A percentile compares a stretch with the other conserved stretches of the same genome.
Conservation (phyloP, 1,140 invertebrate genomes). For the Nasonia vitripennis region DNA sequence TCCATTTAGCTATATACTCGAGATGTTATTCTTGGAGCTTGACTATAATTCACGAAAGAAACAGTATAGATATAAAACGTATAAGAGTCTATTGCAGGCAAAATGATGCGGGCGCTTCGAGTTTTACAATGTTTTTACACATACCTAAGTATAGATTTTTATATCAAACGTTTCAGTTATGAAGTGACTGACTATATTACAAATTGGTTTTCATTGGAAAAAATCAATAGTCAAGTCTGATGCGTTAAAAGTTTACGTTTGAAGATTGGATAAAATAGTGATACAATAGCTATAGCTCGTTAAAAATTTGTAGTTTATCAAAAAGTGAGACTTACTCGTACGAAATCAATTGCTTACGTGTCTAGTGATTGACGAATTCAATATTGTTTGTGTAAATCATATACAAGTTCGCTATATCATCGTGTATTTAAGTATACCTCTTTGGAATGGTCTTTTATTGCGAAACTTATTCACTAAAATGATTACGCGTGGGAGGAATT, state of each 20-base stretch:
- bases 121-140: background rate
- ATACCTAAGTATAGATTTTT: background rate
- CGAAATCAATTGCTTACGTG: background rate
- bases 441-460: background rate
- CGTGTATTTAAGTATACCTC: background rate
- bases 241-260: constrained; percentile 12
- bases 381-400: background rate
- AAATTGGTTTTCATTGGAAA: constrained; percentile 10
- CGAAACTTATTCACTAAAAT: background rate
- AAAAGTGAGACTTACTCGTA: constrained; percentile 9
- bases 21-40: background rate
- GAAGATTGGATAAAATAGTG: constrained; percentile 16
- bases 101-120: too few species aligned
- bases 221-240: background rate
- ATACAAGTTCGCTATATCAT: background rate
- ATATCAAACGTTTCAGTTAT: constrained; percentile 16
- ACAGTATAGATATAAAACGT: background rate
- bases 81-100: background rate
- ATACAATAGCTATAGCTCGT: background rate
- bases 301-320: constrained; percentile 21
- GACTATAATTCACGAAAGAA: background rate
- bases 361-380: background rate
- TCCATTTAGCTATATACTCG: background rate
- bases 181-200: constrained; percentile 15
- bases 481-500: background rate